These are phyloP conservation scores for Dermochelys coriacea DNA, from an alignment of 2,797 vertebrate species.

Conservation along the genomic window DNA sequence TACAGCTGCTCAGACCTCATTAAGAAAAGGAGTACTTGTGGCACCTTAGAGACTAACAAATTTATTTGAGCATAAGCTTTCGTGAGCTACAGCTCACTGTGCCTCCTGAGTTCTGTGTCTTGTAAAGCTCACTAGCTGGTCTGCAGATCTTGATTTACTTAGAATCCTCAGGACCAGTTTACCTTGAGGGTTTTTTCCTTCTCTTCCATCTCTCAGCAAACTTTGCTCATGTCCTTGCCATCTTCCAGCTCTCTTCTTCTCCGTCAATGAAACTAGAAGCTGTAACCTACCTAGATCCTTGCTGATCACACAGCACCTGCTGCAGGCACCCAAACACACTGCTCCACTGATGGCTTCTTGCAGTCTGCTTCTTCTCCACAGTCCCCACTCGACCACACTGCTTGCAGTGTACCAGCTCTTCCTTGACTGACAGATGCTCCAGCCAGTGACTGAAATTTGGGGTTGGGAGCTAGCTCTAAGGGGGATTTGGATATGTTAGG, in stretches of 20 bases:
- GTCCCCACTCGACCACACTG: neutral
- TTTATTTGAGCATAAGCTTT: no score
- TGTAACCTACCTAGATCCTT: rapidly evolving
- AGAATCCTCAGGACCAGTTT: neutral
- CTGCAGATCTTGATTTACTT: conserved; percentile 10
- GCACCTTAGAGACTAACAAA: no score
- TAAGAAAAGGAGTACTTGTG: no score
- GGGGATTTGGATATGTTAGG: neutral
- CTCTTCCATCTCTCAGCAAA: neutral
- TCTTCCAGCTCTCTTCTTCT: neutral
- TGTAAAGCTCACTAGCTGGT: neutral
- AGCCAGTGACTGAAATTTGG: neutral
- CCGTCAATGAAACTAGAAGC: neutral
- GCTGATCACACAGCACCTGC: neutral
- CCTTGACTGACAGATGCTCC: conserved; percentile 3
- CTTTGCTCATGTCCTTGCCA: neutral
- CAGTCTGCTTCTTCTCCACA: neutral
- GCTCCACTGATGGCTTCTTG: neutral
- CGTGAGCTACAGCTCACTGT: no score
- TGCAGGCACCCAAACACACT: rapidly evolving
- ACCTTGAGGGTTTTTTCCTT: neutral
- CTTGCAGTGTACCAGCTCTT: neutral
- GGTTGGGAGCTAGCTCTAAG: conserved; percentile 15
- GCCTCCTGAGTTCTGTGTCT: neutral
- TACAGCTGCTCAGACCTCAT: conserved; percentile 11